Conservation (phyloP, 1,140 invertebrate genomes). For the Gonatopus flavifemur region DNA sequence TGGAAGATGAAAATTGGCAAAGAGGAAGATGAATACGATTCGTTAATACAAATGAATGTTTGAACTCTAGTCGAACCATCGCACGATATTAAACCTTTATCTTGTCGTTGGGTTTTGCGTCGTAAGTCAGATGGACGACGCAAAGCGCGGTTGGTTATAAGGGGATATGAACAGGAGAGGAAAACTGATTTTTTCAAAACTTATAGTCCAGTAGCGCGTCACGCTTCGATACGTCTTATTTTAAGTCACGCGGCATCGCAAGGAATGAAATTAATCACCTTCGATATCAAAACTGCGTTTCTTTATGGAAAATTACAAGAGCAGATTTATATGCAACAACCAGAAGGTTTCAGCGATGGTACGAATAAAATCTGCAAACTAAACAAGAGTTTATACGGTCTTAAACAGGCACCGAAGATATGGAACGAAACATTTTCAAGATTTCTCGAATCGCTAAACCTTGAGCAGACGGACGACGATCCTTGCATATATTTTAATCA, state of each 20-base stretch:
- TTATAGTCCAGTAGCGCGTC: not conserved
- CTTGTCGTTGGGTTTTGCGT: not conserved
- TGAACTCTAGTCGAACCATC: not conserved
- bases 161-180: not conserved
- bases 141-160: not conserved
- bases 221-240: not conserved
- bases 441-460: too few relatives aligned
- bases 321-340: not conserved
- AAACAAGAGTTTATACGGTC: not conserved
- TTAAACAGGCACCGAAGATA: not conserved
- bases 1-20: not conserved
- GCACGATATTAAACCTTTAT: not conserved
- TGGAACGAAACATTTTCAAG: too few relatives aligned
- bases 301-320: not conserved
- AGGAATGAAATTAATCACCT: not conserved
- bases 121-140: not conserved
- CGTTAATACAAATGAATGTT: conserved; percentile 1
- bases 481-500: too few relatives aligned
- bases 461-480: too few relatives aligned
- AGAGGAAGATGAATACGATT: not conserved
- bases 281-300: not conserved
- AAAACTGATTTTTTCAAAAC: not conserved
- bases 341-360: not conserved
- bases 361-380: not conserved
- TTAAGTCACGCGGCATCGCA: not conserved